Conservation (phyloP, 2,113 vertebrate species). For the Canis aureus region DNA sequence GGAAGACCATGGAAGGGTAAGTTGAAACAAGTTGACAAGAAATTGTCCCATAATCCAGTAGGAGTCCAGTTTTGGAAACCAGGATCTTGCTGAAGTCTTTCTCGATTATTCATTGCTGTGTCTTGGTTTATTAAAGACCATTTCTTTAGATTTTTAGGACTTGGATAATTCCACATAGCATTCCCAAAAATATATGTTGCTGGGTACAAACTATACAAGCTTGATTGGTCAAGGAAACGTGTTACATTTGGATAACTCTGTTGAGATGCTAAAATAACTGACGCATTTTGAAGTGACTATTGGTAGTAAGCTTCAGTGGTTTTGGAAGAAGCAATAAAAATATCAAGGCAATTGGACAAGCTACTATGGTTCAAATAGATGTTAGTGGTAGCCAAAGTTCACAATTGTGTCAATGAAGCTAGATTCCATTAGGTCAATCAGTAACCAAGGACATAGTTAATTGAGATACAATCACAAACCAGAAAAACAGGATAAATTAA, state of each 20-base stretch:
- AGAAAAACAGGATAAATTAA: conserved; percentile 80
- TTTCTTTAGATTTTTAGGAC: conserved; percentile 55
- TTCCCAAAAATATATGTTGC: conserved; percentile 62
- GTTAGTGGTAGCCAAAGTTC: conserved; percentile 79
- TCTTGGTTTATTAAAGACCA: not conserved
- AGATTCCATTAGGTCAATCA: conserved; percentile 82
- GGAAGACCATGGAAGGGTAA: not conserved
- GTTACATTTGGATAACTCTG: conserved; percentile 69
- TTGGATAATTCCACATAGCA: conserved; percentile 39
- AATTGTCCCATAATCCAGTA: not conserved
- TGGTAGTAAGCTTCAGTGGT: conserved; percentile 70
- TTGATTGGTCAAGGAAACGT: conserved; percentile 55
- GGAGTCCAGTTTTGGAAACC: conserved; percentile 32
- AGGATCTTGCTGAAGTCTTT: not conserved
- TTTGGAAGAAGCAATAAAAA: conserved; percentile 75
- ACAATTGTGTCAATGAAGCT: conserved; percentile 79
- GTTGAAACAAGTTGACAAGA: conserved; percentile 38
- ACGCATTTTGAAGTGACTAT: conserved; percentile 63
- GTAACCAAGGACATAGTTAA: conserved; percentile 84
- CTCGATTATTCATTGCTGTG: conserved; percentile 33
- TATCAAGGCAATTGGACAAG: conserved; percentile 76
- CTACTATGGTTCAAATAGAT: conserved; percentile 72
- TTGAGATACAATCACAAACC: conserved; percentile 81
- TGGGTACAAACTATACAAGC: conserved; percentile 60
- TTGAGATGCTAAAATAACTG: conserved; percentile 72